Evolutionary conservation across 1,140 invertebrate genomes (phyloP).

Genomic region (Dolichoris vasculosae): DNA sequence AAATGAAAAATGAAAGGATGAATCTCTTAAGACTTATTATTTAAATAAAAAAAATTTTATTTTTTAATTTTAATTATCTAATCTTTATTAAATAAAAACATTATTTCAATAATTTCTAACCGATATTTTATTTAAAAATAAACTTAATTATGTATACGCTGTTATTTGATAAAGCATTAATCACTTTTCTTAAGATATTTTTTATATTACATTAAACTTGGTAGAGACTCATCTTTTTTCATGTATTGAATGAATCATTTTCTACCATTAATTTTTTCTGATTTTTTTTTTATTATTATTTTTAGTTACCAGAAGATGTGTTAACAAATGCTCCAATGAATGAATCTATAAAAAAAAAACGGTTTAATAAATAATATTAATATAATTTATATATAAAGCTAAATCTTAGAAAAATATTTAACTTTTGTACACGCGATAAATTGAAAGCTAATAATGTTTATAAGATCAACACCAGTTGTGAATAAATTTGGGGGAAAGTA

Average conservation of each 20-base stretch:
- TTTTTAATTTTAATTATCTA: neutral
- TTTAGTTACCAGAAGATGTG: conserved; percentile 48
- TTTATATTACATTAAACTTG: neutral
- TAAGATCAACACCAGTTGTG: conserved; percentile 14
- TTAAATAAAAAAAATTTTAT: neutral
- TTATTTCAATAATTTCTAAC: too few species aligned
- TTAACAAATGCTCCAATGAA: conserved; percentile 41
- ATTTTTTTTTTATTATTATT: conserved; percentile 48
- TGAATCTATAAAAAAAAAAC: conserved; percentile 32
- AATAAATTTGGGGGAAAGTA: conserved; percentile 16
- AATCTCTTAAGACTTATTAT: conserved; percentile 23
- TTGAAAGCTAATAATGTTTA: conserved; percentile 24
- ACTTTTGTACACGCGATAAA: conserved; percentile 11
- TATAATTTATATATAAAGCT: conserved; percentile 6
- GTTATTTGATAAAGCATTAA: neutral
- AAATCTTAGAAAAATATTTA: conserved; percentile 20
- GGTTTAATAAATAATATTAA: conserved; percentile 23
- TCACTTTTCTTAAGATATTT: conserved; percentile 9
- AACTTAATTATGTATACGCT: neutral
- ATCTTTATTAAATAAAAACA: neutral
- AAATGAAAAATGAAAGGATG: conserved; percentile 31
- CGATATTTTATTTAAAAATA: neutral
- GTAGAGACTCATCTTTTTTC: conserved; percentile 19
- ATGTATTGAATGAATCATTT: neutral
- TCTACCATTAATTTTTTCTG: conserved; percentile 23